phyloP scores from a whole-genome alignment of 2,113 vertebrate genomes.

The Corynorhinus townsendii region DNA sequence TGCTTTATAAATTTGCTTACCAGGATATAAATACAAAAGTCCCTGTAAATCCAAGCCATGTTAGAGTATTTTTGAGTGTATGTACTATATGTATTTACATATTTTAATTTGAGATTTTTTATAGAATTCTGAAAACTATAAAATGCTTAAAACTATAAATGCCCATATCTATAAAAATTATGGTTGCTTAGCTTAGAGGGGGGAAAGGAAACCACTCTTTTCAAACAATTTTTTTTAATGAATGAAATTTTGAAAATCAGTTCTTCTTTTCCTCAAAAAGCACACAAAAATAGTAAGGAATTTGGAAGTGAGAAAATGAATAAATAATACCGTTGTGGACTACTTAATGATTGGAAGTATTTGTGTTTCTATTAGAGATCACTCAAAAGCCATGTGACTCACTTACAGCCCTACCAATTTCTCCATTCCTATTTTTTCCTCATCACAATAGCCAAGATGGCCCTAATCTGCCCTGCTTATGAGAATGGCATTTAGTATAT shows the following conservation, averaged over 20 bases:
- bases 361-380: neutral
- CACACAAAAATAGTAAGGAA: neutral
- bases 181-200: neutral
- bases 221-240: neutral
- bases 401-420: neutral
- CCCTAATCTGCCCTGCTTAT: neutral
- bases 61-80: neutral
- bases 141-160: neutral
- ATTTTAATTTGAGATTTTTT: neutral
- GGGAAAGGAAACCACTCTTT: neutral
- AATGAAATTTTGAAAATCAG: neutral
- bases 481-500: neutral
- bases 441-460: rapidly evolving
- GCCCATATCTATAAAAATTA: neutral
- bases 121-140: neutral
- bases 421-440: neutral
- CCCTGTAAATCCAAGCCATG: neutral
- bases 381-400: neutral
- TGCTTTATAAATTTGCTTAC: neutral
- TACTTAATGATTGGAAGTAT: neutral
- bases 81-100: neutral
- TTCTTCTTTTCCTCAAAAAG: neutral
- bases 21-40: neutral
- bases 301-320: neutral
- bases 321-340: too few species aligned